Evolutionary conservation across 2,113 vertebrate species (phyloP).

Genomic region (Syngnathus scovelli): DNA sequence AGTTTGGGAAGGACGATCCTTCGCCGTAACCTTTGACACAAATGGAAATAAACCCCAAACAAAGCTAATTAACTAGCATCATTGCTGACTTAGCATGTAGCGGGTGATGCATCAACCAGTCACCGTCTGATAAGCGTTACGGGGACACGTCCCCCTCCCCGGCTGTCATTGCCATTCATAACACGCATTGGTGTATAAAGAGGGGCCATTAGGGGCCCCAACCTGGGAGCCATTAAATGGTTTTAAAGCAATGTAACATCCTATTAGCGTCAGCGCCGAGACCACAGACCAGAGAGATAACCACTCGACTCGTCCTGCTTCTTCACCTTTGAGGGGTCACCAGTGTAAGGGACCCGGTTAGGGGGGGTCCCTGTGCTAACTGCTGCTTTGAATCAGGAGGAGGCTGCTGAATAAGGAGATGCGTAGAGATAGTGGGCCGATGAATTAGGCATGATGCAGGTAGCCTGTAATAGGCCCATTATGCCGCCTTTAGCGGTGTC

Average conservation of each 20-base stretch:
- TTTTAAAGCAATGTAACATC: slow-evolving; percentile 99
- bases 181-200: slow-evolving; percentile 99
- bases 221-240: slow-evolving; percentile 99
- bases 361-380: slow-evolving; percentile 23
- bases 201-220: slow-evolving; percentile 94
- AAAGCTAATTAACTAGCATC: too few species aligned
- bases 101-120: not conserved
- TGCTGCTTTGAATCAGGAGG: slow-evolving; percentile 43
- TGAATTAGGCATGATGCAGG: slow-evolving; percentile 71
- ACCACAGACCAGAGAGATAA: slow-evolving; percentile 92
- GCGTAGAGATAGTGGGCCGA: slow-evolving; percentile 28
- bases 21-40: slow-evolving; percentile 34
- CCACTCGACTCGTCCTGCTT: slow-evolving; percentile 87
- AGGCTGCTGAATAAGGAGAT: slow-evolving; percentile 59
- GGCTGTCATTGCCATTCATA: slow-evolving; percentile 95
- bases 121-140: slow-evolving; percentile 18
- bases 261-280: slow-evolving; percentile 99
- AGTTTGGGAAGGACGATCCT: slow-evolving; percentile 18
- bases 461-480: slow-evolving; percentile 58
- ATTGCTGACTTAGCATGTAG: not conserved
- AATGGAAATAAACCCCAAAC: too few species aligned
- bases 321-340: slow-evolving; percentile 53
- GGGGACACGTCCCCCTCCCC: slow-evolving; percentile 37
- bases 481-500: slow-evolving; percentile 53
- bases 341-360: slow-evolving; percentile 23